Base-by-base conservation (phyloP, 2,888 invertebrate species). In the Hydropsyche betteni region DNA sequence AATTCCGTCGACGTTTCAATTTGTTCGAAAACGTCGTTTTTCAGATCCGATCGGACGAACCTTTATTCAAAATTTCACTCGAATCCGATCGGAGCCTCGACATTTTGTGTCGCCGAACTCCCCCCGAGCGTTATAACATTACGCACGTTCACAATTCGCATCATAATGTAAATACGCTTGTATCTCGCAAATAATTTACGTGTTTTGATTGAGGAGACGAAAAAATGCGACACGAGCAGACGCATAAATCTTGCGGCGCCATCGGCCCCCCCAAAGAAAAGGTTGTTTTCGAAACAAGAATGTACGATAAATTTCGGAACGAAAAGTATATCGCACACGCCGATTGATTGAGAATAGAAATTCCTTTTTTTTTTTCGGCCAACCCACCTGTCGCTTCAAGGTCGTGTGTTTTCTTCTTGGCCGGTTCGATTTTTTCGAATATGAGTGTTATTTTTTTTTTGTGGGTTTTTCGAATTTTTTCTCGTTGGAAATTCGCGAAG, bases 211-310 rank as follows among this genome's bases (percentile, higher is more conserved):
- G 64, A 64, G 36, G 36, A 64, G 36, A 64, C 64, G 36, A 36
- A 64, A 64, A 36, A 64, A 36, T 64, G 64, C 36, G 64, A 64
- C 64, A 64, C 36, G 64, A 24, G 34, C 64, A 64, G 64, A 64
- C 64, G 64, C 64, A 64, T 64, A 64, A 64, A 64, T 64, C 64
- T 64, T 64, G 33, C 24, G 64, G 64, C 64, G 64, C 64, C 64
- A 34, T 36, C 64, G 64, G 12, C 61, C 16, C 61, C 24, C 24
- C 24, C 24, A 24, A 24, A 24, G 61, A 36, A 64, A 64, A 64
- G 64, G 64, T 64, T 36, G 64, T 64, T 36, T 10, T 34, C 64
- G 64, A 64, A 64, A 34, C 12, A 64, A 12, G 64, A 64, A 64
- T 36, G 64, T 34, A 7, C 64, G 36, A 64, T 64, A 64, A 64